These are phyloP conservation scores for Drosophila ochracea DNA, from an alignment of 2,888 invertebrate genomes.

Conservation along the genomic window DNA sequence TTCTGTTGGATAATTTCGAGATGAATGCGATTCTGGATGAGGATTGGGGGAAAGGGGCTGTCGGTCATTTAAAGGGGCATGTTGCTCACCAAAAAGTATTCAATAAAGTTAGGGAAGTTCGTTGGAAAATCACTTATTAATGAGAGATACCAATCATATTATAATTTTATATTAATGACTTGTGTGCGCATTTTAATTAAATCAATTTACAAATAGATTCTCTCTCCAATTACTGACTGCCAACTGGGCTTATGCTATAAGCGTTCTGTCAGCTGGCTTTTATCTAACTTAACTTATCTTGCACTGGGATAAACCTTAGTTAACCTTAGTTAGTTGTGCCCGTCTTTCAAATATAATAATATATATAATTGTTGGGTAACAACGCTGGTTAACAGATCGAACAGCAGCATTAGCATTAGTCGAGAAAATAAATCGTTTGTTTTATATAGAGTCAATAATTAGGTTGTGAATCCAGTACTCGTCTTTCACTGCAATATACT, in stretches of 20 bases:
- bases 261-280: not conserved
- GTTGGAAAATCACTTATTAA: not conserved
- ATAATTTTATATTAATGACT: not conserved
- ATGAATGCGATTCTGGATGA: not conserved
- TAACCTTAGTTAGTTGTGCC: not conserved
- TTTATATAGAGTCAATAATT: no score
- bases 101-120: not conserved
- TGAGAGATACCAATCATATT: not conserved
- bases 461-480: no score
- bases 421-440: no score
- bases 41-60: fast-evolving
- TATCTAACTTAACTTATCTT: not conserved
- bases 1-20: no score
- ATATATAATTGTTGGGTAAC: no score
- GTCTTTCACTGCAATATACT: no score
- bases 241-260: not conserved
- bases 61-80: not conserved
- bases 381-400: no score
- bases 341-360: no score
- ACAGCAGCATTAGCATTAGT: no score
- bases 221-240: not conserved
- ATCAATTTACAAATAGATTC: not conserved
- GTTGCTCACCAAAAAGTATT: not conserved
- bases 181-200: not conserved
- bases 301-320: not conserved